Base-by-base conservation (phyloP, 1,140 invertebrate species). In the Colletes gigas region DNA sequence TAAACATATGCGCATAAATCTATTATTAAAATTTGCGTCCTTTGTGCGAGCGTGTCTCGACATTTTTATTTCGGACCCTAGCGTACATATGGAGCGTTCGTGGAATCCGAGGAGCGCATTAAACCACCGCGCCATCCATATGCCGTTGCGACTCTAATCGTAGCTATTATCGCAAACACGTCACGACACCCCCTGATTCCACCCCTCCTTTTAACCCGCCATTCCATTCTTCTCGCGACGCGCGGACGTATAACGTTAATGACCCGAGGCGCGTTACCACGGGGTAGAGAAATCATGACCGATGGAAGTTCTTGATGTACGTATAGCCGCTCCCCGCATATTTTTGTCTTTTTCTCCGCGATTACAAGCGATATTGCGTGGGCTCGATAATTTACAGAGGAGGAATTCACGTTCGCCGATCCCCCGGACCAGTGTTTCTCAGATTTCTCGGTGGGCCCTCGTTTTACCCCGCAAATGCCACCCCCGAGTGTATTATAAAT, bases 1-100 rank as follows among this genome's bases (percentile, higher is more conserved):
- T 89, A 81, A 91, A 89, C 91, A 92, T 93, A 93, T 93, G 92
- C 90, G 92, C 92, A 93, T 93, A 93, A 93, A 93, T 93, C 91
- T 88, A 92, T 93, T 93, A 93, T 93, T 91, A 90, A 93, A 91
- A 93, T 93, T 90, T 78, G 66, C 83, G 73, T 77, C 83, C 87
- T 92, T 93, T 93, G 90, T 91, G 71, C 79, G 73, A 71, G 57
- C 39, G 66, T 81, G 44, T 67, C 80, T 81, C 85, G 89, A 91
- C 89, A 92, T 92, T 91, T 93, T 93, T 91, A 90, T 90, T 89
- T 82, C 72, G 82, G 57, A 60, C n/a, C 69, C 66, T 60, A n/a
- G 77, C 89, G 88, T 92, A 90, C 91, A 92, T 92, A 92, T 92
- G 90, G 91, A 92, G 88, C 70, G 78, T 85, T 12, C 77, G 81